phyloP scores from a whole-genome alignment of 2,888 invertebrate species.

The Antitype chi region DNA sequence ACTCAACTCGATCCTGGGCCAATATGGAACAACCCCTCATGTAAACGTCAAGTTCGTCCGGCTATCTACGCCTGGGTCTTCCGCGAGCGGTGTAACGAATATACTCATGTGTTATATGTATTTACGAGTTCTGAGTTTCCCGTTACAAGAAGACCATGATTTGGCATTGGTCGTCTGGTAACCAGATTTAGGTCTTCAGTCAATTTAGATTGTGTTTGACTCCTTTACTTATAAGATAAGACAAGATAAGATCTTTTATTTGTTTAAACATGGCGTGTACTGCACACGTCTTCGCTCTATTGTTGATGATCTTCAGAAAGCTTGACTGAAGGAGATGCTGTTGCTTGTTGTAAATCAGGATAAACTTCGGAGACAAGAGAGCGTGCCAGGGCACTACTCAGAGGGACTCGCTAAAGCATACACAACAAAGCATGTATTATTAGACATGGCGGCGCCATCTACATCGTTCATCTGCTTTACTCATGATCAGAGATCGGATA shows the following conservation, averaged over 20 bases:
- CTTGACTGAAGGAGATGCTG: neutral
- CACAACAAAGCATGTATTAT: neutral
- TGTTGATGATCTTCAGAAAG: neutral
- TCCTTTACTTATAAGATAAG: neutral
- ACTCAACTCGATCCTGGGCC: too few species aligned
- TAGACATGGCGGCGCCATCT: neutral
- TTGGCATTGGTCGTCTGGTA: neutral
- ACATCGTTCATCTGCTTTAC: neutral
- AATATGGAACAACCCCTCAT: too few species aligned
- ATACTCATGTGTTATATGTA: neutral
- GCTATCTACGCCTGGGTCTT: too few species aligned
- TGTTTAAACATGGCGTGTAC: too few species aligned
- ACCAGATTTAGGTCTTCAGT: neutral
- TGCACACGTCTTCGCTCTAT: neutral
- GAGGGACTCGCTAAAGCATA: too few species aligned
- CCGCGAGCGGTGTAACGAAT: too few species aligned
- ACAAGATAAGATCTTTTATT: too few species aligned
- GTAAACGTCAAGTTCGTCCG: too few species aligned
- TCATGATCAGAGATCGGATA: too few species aligned
- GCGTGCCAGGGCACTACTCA: neutral
- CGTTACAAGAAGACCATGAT: neutral
- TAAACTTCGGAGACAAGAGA: too few species aligned
- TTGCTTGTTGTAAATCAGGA: too few species aligned
- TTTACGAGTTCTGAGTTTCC: neutral
- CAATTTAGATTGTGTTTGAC: neutral